Conservation (phyloP, 2,113 vertebrate species). For the Actinemys pallida region DNA sequence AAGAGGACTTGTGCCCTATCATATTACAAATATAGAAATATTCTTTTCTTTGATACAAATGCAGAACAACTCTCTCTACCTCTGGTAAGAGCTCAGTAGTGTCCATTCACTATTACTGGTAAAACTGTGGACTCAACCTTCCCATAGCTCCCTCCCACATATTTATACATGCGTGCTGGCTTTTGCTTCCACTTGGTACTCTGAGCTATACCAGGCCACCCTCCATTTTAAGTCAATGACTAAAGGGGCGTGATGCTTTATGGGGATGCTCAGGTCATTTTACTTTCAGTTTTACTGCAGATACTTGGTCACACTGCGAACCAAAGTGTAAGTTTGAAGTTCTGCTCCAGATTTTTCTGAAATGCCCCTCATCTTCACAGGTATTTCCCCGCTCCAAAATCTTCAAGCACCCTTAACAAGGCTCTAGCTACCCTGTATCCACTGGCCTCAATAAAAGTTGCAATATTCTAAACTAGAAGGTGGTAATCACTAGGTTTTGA, state of each 20-base stretch:
- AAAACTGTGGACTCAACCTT: not conserved
- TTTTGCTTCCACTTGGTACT: not conserved
- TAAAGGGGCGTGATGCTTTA: not conserved
- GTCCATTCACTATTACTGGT: not conserved
- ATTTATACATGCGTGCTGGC: not conserved
- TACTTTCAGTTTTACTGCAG: not conserved
- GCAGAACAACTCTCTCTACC: not conserved
- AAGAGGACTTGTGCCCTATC: not conserved
- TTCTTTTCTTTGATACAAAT: not conserved
- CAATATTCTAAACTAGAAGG: not conserved
- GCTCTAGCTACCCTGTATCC: not conserved
- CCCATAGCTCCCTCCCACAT: not conserved
- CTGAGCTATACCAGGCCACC: not conserved
- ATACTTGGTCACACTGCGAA: not conserved
- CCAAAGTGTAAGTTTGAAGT: not conserved
- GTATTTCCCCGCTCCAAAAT: not conserved
- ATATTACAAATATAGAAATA: not conserved
- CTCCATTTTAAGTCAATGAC: not conserved
- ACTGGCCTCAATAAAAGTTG: not conserved
- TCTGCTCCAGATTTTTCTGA: not conserved
- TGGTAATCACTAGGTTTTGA: not conserved
- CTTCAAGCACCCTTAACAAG: not conserved
- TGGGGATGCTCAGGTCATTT: not conserved
- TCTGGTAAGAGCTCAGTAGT: not conserved
- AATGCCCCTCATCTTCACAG: not conserved